These are phyloP conservation scores for Sipha maydis DNA, from an alignment of 2,888 invertebrate genomes.

Conservation along the genomic window DNA sequence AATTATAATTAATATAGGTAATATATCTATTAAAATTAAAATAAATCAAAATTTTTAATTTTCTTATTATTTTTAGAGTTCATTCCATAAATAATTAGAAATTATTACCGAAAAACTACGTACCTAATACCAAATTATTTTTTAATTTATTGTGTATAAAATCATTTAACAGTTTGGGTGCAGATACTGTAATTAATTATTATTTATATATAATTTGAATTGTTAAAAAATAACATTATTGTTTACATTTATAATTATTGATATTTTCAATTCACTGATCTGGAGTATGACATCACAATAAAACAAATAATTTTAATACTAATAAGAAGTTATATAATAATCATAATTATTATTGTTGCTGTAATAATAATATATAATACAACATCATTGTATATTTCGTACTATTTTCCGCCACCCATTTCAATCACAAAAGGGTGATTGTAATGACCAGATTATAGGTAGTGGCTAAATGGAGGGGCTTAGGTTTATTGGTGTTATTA, in stretches of 20 bases:
- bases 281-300: neutral
- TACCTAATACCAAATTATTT: neutral
- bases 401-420: slow-evolving; percentile 29
- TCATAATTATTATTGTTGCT: neutral
- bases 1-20: no score
- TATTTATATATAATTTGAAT: no score
- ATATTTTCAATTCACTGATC: neutral
- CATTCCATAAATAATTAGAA: neutral
- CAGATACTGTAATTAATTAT: no score
- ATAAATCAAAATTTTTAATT: no score
- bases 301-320: slow-evolving; percentile 15
- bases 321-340: slow-evolving; percentile 12
- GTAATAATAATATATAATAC: slow-evolving; percentile 5
- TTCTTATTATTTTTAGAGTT: neutral
- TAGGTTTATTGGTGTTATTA: slow-evolving; percentile 38
- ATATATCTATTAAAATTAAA: no score
- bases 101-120: neutral
- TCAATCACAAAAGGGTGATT: slow-evolving; percentile 29
- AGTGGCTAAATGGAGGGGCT: slow-evolving; percentile 21
- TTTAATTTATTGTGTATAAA: neutral
- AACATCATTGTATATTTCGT: slow-evolving; percentile 32
- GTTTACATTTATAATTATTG: no score
- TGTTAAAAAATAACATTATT: no score
- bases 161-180: no score
- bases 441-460: slow-evolving; percentile 14